These are phyloP conservation scores for Phoenicopterus ruber DNA, from an alignment of 2,113 vertebrate genomes.

Conservation along the genomic window DNA sequence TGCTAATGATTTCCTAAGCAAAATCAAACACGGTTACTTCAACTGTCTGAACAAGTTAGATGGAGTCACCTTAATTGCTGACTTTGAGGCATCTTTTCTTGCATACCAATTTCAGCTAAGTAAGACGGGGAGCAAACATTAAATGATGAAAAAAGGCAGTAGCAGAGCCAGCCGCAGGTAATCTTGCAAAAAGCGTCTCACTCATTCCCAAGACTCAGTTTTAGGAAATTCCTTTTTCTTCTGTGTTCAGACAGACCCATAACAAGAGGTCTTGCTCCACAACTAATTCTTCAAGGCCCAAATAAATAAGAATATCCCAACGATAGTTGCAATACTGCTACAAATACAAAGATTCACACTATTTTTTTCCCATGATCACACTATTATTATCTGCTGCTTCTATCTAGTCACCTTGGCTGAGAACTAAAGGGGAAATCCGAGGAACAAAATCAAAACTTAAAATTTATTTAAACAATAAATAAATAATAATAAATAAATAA, in stretches of 20 bases:
- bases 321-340: not conserved
- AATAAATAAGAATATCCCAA: not conserved
- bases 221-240: not conserved
- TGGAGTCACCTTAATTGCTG: conserved; percentile 71
- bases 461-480: not conserved
- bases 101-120: conserved; percentile 61
- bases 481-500: no score
- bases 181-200: not conserved
- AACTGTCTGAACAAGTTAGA: conserved; percentile 38
- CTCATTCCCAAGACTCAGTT: not conserved
- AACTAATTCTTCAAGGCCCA: not conserved
- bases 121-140: not conserved
- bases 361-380: not conserved
- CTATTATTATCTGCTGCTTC: not conserved
- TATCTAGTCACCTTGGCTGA: not conserved
- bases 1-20: conserved; percentile 71
- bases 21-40: conserved; percentile 66
- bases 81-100: conserved; percentile 53
- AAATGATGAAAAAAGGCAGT: not conserved
- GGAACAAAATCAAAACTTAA: not conserved
- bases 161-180: not conserved
- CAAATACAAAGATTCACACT: not conserved
- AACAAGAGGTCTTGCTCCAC: not conserved
- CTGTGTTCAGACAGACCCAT: not conserved
- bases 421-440: not conserved